Conservation (phyloP, 2,888 invertebrate genomes). For the Laspeyria flexula region DNA sequence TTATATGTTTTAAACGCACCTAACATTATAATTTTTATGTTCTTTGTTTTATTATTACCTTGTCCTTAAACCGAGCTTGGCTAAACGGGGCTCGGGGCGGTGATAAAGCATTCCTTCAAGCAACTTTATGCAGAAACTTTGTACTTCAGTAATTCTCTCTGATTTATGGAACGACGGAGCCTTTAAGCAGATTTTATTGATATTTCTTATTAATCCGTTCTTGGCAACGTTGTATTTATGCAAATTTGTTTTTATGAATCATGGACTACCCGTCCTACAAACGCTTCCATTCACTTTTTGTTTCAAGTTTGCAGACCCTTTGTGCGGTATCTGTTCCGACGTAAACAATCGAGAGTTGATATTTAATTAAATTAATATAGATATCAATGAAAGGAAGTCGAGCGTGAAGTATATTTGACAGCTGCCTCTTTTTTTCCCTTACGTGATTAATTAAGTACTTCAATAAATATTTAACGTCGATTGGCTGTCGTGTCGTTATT, state of each 20-base stretch:
- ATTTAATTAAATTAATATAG: conserved; percentile 48
- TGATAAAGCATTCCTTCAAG: conserved; percentile 23
- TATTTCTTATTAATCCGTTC: conserved; percentile 36
- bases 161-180: conserved; percentile 24
- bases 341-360: conserved; percentile 37
- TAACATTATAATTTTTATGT: conserved; percentile 17
- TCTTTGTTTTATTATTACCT: conserved; percentile 11
- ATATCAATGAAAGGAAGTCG: conserved; percentile 52
- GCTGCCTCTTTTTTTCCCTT: conserved; percentile 35
- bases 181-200: conserved; percentile 33
- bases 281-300: conserved; percentile 35
- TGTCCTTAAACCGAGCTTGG: conserved; percentile 17
- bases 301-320: conserved; percentile 28
- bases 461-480: conserved; percentile 45
- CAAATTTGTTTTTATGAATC: conserved; percentile 42
- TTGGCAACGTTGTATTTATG: conserved; percentile 24
- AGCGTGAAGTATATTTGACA: conserved; percentile 36
- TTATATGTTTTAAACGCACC: conserved; percentile 5
- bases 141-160: conserved; percentile 18
- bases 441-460: conserved; percentile 37
- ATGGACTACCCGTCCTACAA: conserved; percentile 26
- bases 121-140: conserved; percentile 23
- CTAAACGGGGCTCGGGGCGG: conserved; percentile 5
- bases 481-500: conserved; percentile 19
- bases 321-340: conserved; percentile 4